Percentiles rank a stretch among this genome's conserved stretches.
phyloP scores from a whole-genome alignment of 2,797 vertebrate species.

The Clamator glandarius region DNA sequence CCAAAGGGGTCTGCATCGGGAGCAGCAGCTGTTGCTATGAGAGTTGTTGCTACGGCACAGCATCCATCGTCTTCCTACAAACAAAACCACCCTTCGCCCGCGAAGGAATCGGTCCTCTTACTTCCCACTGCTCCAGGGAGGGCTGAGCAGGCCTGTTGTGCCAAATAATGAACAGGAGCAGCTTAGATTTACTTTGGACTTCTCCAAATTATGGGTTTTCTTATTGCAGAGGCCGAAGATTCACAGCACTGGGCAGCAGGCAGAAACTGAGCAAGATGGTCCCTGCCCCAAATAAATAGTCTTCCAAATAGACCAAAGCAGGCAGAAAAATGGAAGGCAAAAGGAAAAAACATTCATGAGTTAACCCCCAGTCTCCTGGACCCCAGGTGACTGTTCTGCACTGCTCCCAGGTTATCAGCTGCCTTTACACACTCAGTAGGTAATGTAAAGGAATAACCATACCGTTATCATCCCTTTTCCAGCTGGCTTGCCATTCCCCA shows the following conservation, averaged over 20 bases:
- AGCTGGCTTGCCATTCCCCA: conserved; percentile 95
- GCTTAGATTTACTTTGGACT: neutral
- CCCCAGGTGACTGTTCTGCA: neutral
- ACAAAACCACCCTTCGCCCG: conserved; percentile 65
- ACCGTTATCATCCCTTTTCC: conserved; percentile 96
- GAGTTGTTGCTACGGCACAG: conserved; percentile 80
- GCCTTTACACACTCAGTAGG: neutral
- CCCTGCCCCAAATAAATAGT: neutral
- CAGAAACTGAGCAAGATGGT: neutral
- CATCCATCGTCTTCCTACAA: conserved; percentile 68
- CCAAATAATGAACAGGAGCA: neutral
- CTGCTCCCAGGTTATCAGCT: neutral
- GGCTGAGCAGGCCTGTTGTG: neutral
- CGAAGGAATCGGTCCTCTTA: conserved; percentile 49
- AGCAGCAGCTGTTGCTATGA: conserved; percentile 76
- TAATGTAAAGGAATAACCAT: neutral
- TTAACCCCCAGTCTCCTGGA: neutral
- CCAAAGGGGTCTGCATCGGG: conserved; percentile 7
- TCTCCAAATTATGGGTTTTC: neutral
- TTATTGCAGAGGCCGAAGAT: neutral
- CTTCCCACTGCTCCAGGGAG: conserved; percentile 5
- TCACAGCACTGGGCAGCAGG: neutral
- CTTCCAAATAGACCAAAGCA: neutral
- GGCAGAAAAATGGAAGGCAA: neutral
- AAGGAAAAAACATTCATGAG: neutral